Evolutionary conservation across 2,888 invertebrate genomes (phyloP).

Genomic region (Conus canariensis): DNA sequence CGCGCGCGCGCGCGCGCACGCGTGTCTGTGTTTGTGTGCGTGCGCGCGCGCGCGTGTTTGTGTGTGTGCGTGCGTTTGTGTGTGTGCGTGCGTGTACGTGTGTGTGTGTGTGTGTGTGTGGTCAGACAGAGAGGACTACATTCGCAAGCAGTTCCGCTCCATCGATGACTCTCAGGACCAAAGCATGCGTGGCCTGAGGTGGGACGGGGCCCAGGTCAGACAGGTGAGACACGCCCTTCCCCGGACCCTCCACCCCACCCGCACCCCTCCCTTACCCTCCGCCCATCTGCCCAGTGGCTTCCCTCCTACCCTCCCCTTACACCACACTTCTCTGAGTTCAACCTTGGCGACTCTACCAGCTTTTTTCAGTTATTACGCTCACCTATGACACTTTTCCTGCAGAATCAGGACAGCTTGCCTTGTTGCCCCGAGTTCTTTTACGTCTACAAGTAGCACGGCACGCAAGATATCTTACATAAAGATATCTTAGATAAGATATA

Average conservation of each 20-base stretch:
- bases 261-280: not conserved
- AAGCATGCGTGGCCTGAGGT: constrained; percentile 71
- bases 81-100: not conserved
- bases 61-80: constrained; percentile 4
- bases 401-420: no score
- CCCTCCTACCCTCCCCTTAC: no score
- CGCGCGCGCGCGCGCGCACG: not conserved
- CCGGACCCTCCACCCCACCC: not conserved
- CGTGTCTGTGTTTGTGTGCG: not conserved
- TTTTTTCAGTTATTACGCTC: no score
- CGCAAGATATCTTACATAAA: no score
- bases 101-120: not conserved
- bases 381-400: no score
- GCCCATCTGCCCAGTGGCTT: not conserved
- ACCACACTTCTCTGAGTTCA: no score
- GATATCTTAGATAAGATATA: no score
- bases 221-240: constrained; percentile 66
- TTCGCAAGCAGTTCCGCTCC: constrained; percentile 75
- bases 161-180: constrained; percentile 71
- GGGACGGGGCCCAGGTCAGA: constrained; percentile 78
- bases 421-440: no score
- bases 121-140: constrained; percentile 77
- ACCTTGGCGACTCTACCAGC: no score
- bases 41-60: not conserved
- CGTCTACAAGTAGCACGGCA: no score